Conservation (phyloP, 1,140 invertebrate species). For the Macrocentrus cingulum region DNA sequence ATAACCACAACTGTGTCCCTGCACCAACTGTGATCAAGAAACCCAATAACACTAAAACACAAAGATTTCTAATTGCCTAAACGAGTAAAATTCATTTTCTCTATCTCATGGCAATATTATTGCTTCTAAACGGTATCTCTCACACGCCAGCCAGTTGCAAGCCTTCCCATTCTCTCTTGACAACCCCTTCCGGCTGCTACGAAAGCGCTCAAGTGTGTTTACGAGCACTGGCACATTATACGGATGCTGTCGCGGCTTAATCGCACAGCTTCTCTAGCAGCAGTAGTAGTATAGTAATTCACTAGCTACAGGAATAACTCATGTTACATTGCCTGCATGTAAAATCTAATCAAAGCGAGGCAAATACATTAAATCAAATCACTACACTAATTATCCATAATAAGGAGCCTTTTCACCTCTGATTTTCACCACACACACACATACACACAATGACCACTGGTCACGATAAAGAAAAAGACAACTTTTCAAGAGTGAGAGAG, state of each 20-base stretch:
- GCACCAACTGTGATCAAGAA: too few relatives aligned
- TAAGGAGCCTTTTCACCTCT: too few relatives aligned
- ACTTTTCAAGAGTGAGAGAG: conserved; percentile 20
- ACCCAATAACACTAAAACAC: too few relatives aligned
- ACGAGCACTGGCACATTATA: conserved; percentile 43
- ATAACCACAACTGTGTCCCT: too few relatives aligned
- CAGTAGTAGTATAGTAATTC: too few relatives aligned
- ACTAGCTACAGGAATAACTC: conserved; percentile 22
- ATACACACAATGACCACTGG: conserved; percentile 40
- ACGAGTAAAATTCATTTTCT: too few relatives aligned
- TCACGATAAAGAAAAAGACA: conserved; percentile 29
- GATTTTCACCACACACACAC: too few relatives aligned
- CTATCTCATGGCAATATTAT: conserved; percentile 19
- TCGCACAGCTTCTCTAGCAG: conserved; percentile 36
- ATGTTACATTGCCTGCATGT: conserved; percentile 16
- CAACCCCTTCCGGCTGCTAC: conserved; percentile 20
- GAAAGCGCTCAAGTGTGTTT: conserved; percentile 43
- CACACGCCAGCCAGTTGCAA: conserved; percentile 8
- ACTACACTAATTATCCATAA: too few relatives aligned
- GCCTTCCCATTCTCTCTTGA: not conserved
- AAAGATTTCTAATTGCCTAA: too few relatives aligned
- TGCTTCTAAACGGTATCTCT: conserved; percentile 31
- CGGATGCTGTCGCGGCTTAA: conserved; percentile 46
- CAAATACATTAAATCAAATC: too few relatives aligned
- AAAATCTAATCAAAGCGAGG: conserved; percentile 28